Conservation (phyloP, 2,797 vertebrate species). For the Pristis pectinata region DNA sequence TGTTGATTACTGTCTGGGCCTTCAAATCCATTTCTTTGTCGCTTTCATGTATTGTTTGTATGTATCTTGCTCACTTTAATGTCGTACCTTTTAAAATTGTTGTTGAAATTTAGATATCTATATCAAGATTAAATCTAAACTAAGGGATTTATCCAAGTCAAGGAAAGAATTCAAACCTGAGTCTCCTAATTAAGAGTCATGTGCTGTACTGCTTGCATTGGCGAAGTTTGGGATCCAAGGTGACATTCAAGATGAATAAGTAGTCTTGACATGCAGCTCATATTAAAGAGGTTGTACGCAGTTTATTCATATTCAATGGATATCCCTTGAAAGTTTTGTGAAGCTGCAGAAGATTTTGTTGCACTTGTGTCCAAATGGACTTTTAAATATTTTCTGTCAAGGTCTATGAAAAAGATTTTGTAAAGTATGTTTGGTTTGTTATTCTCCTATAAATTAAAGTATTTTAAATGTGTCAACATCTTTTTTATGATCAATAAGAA, state of each 20-base stretch:
- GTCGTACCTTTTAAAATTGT: not conserved
- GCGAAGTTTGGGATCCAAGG: not conserved
- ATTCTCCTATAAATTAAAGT: not conserved
- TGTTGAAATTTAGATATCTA: not conserved
- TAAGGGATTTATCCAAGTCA: not conserved
- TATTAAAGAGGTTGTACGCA: not conserved
- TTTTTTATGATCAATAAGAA: not conserved
- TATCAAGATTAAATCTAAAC: not conserved
- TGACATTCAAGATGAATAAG: constrained; percentile 27
- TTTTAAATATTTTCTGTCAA: not conserved
- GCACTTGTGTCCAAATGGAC: not conserved
- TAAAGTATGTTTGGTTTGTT: not conserved
- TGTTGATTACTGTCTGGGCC: not conserved
- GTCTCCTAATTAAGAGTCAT: constrained; percentile 13
- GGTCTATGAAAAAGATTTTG: not conserved
- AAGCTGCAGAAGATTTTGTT: not conserved
- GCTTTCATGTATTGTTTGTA: not conserved
- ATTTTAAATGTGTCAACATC: not conserved
- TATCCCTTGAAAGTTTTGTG: not conserved
- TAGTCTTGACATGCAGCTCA: not conserved
- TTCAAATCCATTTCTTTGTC: not conserved
- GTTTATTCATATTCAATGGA: not conserved
- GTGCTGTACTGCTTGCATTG: not conserved
- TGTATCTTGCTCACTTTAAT: not conserved
- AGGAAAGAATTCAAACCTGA: not conserved